phyloP scores from a whole-genome alignment of 2,113 vertebrate species.

The Orientallactaga bullata region DNA sequence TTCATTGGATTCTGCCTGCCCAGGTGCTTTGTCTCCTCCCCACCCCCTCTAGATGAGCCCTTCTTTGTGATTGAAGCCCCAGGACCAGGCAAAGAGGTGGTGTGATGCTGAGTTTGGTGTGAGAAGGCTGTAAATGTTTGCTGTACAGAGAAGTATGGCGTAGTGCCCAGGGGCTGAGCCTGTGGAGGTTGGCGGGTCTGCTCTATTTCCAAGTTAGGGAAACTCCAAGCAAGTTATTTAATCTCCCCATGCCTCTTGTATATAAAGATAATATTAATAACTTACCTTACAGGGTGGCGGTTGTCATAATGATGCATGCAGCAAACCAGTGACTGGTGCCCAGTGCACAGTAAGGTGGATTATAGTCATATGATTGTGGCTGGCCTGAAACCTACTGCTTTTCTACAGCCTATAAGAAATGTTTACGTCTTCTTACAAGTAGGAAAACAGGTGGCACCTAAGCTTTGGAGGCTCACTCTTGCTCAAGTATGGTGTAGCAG shows the following conservation, averaged over 20 bases:
- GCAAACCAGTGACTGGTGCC: background rate
- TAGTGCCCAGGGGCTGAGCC: background rate
- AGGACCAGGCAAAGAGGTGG: background rate
- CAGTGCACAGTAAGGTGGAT: background rate
- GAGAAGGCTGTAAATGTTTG: background rate
- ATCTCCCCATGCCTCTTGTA: background rate
- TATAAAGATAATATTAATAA: background rate
- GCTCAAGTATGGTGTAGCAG: background rate
- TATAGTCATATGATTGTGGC: accelerated
- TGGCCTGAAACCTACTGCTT: background rate
- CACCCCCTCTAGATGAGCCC: too few relatives aligned
- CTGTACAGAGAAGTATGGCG: background rate
- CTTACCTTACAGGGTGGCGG: too few relatives aligned
- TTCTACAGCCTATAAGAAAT: background rate
- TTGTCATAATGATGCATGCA: background rate
- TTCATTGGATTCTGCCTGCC: background rate
- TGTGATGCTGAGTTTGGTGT: too few relatives aligned
- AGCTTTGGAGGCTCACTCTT: background rate
- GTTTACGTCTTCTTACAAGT: background rate
- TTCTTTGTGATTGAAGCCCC: background rate
- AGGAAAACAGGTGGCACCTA: background rate
- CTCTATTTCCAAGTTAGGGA: conserved; percentile 14
- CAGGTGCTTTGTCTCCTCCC: background rate
- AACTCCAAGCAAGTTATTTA: background rate
- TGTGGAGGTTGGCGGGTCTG: background rate